A percentile compares a stretch with the other conserved stretches of the same genome.
These are phyloP conservation scores for Drosophila malerkotliana DNA, from an alignment of 1,140 invertebrate genomes.

Conservation along the genomic window DNA sequence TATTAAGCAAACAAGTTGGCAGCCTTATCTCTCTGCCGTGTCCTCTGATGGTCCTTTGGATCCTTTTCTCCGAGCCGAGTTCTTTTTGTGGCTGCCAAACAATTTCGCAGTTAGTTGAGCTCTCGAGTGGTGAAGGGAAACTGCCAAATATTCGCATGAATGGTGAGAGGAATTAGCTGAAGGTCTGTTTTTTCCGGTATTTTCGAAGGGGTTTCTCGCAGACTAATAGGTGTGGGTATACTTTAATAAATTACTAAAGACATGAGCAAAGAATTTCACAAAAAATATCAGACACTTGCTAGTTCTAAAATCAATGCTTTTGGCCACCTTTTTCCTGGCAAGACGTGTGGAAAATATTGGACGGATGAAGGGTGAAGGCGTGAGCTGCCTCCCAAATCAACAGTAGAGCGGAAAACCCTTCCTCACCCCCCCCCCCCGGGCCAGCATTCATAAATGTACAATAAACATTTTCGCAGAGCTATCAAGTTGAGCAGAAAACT, in stretches of 20 bases:
- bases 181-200: slow-evolving; percentile 15
- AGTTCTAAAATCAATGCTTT: slow-evolving; percentile 47
- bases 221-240: slow-evolving; percentile 3
- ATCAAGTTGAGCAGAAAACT: slow-evolving; percentile 82
- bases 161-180: slow-evolving; percentile 54
- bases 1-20: slow-evolving; percentile 80
- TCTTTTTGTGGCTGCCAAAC: slow-evolving; percentile 61
- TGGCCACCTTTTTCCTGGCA: slow-evolving; percentile 59
- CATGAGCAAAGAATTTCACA: neutral
- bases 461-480: slow-evolving; percentile 69
- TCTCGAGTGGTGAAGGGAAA: slow-evolving; percentile 18
- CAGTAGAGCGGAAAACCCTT: slow-evolving; percentile 29
- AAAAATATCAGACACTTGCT: too few species aligned
- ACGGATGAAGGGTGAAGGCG: slow-evolving; percentile 50
- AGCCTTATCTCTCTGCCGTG: slow-evolving; percentile 69
- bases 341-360: slow-evolving; percentile 79
- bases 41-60: slow-evolving; percentile 40
- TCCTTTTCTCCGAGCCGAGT: slow-evolving; percentile 24
- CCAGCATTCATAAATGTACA: slow-evolving; percentile 52
- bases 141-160: slow-evolving; percentile 36
- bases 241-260: neutral
- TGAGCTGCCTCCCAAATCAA: slow-evolving; percentile 72
- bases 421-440: slow-evolving; percentile 7
- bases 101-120: slow-evolving; percentile 59
- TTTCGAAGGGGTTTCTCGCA: slow-evolving; percentile 7